Conservation (phyloP, 2,888 invertebrate genomes). For the Drosophila leonis region DNA sequence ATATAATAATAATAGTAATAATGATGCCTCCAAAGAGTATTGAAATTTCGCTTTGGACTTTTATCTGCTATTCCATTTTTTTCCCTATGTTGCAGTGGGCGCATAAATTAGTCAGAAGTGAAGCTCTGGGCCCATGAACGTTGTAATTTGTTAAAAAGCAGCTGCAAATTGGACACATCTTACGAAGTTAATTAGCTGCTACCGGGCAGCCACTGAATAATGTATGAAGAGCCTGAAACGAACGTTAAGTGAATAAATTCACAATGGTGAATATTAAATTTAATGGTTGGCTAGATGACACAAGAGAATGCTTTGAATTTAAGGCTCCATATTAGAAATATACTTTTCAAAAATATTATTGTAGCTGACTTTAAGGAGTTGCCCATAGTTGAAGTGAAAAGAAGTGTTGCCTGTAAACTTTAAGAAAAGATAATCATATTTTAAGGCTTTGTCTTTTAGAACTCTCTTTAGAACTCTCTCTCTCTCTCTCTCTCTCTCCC, state of each 20-base stretch:
- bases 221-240: conserved; percentile 43
- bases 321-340: background rate
- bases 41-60: background rate
- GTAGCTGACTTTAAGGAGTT: background rate
- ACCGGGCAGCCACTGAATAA: conserved; percentile 49
- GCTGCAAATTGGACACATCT: conserved; percentile 61
- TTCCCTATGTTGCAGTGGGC: conserved; percentile 60
- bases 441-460: too few species aligned
- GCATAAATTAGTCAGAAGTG: conserved; percentile 64
- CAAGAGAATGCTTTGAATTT: conserved; percentile 15
- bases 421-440: too few species aligned
- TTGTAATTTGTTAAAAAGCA: conserved; percentile 55
- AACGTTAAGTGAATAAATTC: conserved; percentile 35
- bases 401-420: too few species aligned
- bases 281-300: conserved; percentile 23
- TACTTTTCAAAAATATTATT: background rate
- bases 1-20: background rate
- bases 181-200: conserved; percentile 56
- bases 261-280: conserved; percentile 14
- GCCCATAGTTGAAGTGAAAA: background rate
- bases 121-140: conserved; percentile 39
- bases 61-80: background rate
- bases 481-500: background rate
- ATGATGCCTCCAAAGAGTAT: conserved; percentile 23
- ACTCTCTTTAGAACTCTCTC: too few species aligned